A percentile compares a stretch with the other conserved stretches of the same genome.
These are phyloP conservation scores for Mionectes olivaceus DNA, from an alignment of 2,797 vertebrate species.

Conservation along the genomic window DNA sequence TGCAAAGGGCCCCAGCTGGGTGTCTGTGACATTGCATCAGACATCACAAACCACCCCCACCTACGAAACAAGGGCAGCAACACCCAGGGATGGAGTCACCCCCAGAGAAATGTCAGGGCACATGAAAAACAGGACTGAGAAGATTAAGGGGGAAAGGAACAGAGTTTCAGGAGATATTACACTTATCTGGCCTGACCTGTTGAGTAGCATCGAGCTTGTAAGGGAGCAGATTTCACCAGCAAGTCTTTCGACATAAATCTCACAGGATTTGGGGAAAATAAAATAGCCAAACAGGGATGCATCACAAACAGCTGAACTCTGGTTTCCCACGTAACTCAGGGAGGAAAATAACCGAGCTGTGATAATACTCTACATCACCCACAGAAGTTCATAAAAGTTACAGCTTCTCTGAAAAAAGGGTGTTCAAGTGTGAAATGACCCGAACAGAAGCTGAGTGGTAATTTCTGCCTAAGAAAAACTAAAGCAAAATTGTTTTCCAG, in stretches of 20 bases:
- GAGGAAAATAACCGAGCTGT: neutral
- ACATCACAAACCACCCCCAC: neutral
- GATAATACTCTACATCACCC: neutral
- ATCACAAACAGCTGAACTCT: neutral
- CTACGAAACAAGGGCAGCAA: rapidly evolving
- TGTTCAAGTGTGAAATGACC: neutral
- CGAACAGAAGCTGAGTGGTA: neutral
- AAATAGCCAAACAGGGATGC: neutral
- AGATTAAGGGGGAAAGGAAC: neutral
- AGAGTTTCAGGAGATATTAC: neutral
- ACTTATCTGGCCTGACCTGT: neutral
- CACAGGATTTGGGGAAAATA: neutral
- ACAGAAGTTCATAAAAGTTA: neutral
- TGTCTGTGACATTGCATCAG: rapidly evolving
- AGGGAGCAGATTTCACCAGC: neutral
- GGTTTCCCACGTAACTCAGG: neutral
- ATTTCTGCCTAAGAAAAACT: neutral
- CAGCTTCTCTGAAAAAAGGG: neutral
- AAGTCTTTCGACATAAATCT: neutral
- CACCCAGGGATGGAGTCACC: neutral
- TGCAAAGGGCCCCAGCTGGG: neutral
- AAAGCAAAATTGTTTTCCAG: neutral
- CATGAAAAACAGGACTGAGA: neutral
- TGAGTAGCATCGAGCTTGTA: neutral
- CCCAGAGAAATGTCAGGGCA: neutral